Conservation (phyloP, 2,888 invertebrate species). For the Phlogophora meticulosa region DNA sequence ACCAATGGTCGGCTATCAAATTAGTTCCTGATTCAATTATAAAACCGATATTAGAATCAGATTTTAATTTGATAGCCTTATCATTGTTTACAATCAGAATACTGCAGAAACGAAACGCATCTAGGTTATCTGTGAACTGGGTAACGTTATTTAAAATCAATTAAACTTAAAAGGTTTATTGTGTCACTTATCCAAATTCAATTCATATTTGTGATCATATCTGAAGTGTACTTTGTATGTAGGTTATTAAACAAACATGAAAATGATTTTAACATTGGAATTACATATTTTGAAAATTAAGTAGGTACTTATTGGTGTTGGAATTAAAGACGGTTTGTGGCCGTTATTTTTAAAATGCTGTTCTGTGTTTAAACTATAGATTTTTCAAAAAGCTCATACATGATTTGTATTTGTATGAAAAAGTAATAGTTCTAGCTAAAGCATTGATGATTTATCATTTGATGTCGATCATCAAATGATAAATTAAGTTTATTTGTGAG, state of each 20-base stretch:
- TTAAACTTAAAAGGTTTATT: constrained; percentile 52
- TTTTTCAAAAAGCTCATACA: no score
- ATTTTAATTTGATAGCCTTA: constrained; percentile 39
- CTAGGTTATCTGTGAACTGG: constrained; percentile 41
- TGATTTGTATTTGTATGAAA: no score
- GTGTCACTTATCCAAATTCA: constrained; percentile 42
- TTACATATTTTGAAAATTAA: no score
- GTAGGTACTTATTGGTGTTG: no score
- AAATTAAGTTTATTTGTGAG: no score
- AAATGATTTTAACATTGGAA: not conserved
- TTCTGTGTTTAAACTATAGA: no score
- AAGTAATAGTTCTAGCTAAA: no score
- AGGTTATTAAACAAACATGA: constrained; percentile 4
- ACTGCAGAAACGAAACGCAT: constrained; percentile 46
- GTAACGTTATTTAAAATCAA: constrained; percentile 39
- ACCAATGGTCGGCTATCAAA: constrained; percentile 9
- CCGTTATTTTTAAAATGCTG: no score
- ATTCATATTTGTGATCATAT: constrained; percentile 6
- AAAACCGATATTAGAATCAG: constrained; percentile 31
- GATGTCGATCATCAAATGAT: no score
- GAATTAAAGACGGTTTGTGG: no score
- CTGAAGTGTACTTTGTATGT: not conserved
- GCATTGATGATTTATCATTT: no score
- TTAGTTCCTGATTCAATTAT: constrained; percentile 33
- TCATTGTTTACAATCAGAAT: constrained; percentile 21